Evolutionary conservation across 92 coral and sea anemone species (phyloP).

Genomic region (Phenganax marumi): DNA sequence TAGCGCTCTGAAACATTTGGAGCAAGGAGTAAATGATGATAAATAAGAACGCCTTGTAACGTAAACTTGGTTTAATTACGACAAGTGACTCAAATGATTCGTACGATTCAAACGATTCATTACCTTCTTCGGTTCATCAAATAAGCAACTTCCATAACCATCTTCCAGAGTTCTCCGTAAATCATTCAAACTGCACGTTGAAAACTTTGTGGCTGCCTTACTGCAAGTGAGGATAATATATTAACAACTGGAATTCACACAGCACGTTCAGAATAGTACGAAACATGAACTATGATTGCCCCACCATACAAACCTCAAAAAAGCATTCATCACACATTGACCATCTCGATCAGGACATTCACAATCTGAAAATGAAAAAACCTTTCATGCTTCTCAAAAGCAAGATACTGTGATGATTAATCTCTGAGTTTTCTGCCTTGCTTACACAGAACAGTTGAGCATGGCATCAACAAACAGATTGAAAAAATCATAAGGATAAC

Average conservation of each 20-base stretch:
- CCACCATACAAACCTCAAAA: neutral
- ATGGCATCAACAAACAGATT: too few relatives aligned
- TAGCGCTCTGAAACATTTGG: neutral
- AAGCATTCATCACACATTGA: conserved; percentile 21
- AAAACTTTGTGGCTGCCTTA: conserved; percentile 5
- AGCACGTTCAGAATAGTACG: neutral
- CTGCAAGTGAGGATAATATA: neutral
- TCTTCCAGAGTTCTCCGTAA: conserved; percentile 9
- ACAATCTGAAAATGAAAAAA: conserved; percentile 29
- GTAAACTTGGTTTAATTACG: too few relatives aligned
- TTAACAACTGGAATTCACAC: neutral
- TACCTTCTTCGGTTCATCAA: conserved; percentile 36
- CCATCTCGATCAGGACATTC: conserved; percentile 15
- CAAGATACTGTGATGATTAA: too few relatives aligned
- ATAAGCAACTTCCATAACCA: conserved; percentile 31
- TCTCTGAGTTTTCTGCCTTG: too few relatives aligned
- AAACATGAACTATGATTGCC: neutral
- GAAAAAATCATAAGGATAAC: too few relatives aligned
- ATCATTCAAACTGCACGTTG: conserved; percentile 10
- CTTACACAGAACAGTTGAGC: too few relatives aligned
- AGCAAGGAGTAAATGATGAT: neutral
- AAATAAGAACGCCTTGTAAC: neutral
- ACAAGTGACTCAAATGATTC: too few relatives aligned
- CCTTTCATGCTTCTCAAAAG: too few relatives aligned
- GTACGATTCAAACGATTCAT: neutral